Evolutionary conservation across 92 coral and sea anemone genomes (phyloP).

Genomic region (Virgularia gustaviana): DNA sequence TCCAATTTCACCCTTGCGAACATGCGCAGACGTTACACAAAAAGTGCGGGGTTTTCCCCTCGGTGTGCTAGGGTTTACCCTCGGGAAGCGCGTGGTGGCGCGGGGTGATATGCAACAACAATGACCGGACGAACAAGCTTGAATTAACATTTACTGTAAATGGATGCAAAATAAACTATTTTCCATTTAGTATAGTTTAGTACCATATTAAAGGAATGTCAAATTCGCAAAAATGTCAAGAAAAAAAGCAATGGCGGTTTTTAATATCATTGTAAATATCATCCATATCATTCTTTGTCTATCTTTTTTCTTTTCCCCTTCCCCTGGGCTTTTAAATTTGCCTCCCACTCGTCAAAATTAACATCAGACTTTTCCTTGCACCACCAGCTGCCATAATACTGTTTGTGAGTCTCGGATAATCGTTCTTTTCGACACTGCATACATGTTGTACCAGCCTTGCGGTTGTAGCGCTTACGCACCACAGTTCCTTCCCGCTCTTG

Average conservation of each 20-base stretch:
- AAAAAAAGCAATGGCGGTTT: no score
- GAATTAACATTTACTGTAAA: no score
- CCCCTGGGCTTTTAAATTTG: neutral
- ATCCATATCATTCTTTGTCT: neutral
- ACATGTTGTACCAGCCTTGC: constrained; percentile 15
- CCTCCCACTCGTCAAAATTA: neutral
- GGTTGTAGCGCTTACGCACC: constrained; percentile 5
- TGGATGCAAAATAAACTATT: no score
- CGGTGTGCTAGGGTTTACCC: neutral
- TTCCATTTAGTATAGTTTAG: no score
- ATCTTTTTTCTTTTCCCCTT: constrained; percentile 2
- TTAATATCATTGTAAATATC: no score
- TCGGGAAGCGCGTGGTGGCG: no score
- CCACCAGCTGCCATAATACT: constrained; percentile 38
- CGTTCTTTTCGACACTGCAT: constrained; percentile 10
- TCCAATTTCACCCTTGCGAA: neutral
- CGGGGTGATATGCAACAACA: neutral
- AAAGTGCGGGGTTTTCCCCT: neutral
- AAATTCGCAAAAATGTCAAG: no score
- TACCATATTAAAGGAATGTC: no score
- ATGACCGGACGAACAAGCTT: neutral
- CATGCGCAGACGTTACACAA: neutral
- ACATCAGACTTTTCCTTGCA: neutral
- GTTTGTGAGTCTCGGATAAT: neutral
- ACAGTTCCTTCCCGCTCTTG: constrained; percentile 22